A percentile compares a stretch with the other conserved stretches of the same genome.
phyloP scores from a whole-genome alignment of 2,113 vertebrate species.

The Numida meleagris region DNA sequence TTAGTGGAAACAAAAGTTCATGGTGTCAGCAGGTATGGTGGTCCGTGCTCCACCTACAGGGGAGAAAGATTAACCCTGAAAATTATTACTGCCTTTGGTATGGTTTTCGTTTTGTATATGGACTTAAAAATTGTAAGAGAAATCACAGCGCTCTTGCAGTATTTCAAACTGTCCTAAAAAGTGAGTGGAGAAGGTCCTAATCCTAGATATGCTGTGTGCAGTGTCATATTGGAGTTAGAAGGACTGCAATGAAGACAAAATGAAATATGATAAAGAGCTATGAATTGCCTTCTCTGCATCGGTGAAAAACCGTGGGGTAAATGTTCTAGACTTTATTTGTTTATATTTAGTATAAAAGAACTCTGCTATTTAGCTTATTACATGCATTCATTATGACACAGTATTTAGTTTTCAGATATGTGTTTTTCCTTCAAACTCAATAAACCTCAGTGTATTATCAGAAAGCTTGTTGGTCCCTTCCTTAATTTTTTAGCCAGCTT shows the following conservation, averaged over 20 bases:
- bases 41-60: background rate
- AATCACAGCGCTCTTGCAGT: background rate
- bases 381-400: background rate
- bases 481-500: background rate
- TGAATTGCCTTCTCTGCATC: background rate
- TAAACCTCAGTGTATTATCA: background rate
- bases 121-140: background rate
- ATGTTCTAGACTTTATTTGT: background rate
- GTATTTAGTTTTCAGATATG: background rate
- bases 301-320: background rate
- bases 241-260: background rate
- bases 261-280: background rate
- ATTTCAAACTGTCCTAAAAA: background rate
- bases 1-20: background rate
- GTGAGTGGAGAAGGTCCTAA: background rate
- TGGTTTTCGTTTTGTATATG: background rate
- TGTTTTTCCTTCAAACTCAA: background rate
- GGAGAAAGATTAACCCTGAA: background rate
- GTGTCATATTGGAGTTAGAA: background rate
- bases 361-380: background rate
- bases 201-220: background rate
- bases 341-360: background rate
- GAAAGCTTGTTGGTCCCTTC: background rate
- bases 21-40: background rate
- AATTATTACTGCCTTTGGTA: background rate